These are phyloP conservation scores for Pelagia noctiluca DNA, from an alignment of 30 jellyfish, hydroid and myxozoan genomes.

Conservation along the genomic window DNA sequence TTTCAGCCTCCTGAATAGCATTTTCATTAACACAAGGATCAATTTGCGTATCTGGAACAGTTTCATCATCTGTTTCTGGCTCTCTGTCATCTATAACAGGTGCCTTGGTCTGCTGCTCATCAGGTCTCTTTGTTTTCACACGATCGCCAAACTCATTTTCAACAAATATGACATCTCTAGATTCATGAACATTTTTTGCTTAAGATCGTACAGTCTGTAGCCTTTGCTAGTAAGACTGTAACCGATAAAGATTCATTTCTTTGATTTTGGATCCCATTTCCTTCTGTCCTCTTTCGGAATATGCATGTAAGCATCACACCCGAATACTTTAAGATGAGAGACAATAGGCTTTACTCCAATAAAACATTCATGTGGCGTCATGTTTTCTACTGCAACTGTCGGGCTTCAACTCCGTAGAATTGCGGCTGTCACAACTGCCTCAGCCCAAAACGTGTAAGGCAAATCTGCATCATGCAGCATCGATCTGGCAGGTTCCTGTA, in stretches of 20 bases:
- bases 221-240: background rate
- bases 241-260: background rate
- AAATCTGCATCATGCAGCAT: conserved; percentile 43
- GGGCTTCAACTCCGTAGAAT: conserved; percentile 44
- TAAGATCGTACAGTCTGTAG: background rate
- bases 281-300: background rate
- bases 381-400: conserved; percentile 25
- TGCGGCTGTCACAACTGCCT: conserved; percentile 54
- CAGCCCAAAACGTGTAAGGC: conserved; percentile 56
- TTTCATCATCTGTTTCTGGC: conserved; percentile 11
- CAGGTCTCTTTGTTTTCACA: background rate
- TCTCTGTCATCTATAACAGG: background rate
- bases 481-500: conserved; percentile 26
- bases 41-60: background rate
- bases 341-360: conserved; percentile 43
- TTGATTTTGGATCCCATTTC: background rate
- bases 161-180: background rate
- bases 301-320: conserved; percentile 44
- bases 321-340: conserved; percentile 48
- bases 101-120: background rate
- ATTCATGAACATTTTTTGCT: too few relatives aligned
- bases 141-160: background rate
- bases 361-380: conserved; percentile 62
- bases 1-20: conserved; percentile 17
- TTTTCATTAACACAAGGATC: conserved; percentile 17